Evolutionary conservation across 2,888 invertebrate species (phyloP).

Genomic region (Ormyrus pomaceus): DNA sequence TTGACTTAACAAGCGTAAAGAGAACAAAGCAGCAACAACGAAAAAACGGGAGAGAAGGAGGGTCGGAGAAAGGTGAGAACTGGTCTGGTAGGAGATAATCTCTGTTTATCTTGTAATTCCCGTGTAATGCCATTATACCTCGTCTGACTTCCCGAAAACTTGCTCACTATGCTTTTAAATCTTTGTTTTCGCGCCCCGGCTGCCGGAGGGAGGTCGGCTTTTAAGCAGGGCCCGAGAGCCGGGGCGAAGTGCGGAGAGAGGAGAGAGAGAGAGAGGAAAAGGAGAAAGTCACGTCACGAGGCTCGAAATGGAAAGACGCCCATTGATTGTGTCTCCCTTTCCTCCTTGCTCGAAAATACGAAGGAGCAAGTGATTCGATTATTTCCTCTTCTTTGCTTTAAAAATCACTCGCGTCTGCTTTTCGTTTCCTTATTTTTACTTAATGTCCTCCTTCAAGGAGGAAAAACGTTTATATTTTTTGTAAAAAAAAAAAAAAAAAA

Average conservation of each 20-base stretch:
- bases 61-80: constrained; percentile 43
- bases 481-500: too few species aligned
- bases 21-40: too few species aligned
- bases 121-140: constrained; percentile 66
- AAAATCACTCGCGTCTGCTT: background rate
- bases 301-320: constrained; percentile 6
- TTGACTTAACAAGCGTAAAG: too few species aligned
- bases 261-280: background rate
- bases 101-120: constrained; percentile 69
- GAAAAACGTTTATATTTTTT: too few species aligned
- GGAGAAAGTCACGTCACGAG: background rate
- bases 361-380: constrained; percentile 35
- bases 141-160: constrained; percentile 45
- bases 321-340: constrained; percentile 2
- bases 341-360: background rate
- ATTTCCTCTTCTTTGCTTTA: constrained; percentile 9
- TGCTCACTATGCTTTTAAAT: constrained; percentile 65
- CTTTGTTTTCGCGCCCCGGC: constrained; percentile 60
- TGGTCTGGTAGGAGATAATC: constrained; percentile 65
- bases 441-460: too few species aligned
- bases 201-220: too few species aligned
- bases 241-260: background rate
- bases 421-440: background rate
- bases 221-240: too few species aligned
- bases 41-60: background rate